Conservation (phyloP, 2,113 vertebrate species). For the Acanthochromis polyacanthus region DNA sequence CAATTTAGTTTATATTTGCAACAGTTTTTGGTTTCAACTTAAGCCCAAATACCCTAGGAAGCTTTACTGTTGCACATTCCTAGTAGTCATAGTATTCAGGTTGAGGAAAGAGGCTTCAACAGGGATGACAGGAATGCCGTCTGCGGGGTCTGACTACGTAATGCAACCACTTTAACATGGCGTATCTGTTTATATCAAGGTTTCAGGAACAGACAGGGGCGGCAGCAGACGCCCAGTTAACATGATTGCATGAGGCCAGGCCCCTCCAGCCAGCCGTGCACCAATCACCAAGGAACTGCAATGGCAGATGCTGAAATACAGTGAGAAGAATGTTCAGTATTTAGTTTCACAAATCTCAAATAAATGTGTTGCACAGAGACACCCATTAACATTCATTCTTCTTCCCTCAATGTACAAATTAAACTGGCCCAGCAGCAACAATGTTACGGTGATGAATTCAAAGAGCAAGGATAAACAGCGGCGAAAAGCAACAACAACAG, state of each 20-base stretch:
- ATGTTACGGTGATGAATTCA: conserved; percentile 25
- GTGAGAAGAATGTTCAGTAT: neutral
- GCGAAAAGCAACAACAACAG: conserved; percentile 47
- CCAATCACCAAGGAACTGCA: conserved; percentile 17
- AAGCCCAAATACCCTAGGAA: neutral
- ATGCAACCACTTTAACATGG: conserved; percentile 25
- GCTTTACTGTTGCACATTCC: neutral
- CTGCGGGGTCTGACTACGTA: conserved; percentile 14
- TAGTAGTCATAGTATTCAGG: conserved; percentile 1
- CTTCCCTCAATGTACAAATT: conserved; percentile 45
- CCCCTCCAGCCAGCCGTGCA: conserved; percentile 32
- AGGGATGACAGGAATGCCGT: conserved; percentile 17
- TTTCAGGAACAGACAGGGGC: conserved; percentile 48
- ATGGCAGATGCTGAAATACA: conserved; percentile 24
- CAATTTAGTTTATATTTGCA: too few species aligned
- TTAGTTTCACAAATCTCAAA: neutral
- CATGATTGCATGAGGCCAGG: conserved; percentile 32
- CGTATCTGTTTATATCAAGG: conserved; percentile 47
- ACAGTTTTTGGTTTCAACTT: too few species aligned
- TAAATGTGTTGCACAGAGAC: conserved; percentile 7
- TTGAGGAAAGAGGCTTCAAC: conserved; percentile 19
- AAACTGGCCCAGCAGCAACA: conserved; percentile 40
- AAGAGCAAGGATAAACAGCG: conserved; percentile 46
- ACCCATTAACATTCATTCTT: conserved; percentile 38
- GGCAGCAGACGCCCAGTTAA: conserved; percentile 52